These are phyloP conservation scores for Calosoma granatense DNA, from an alignment of 1,140 invertebrate genomes.

Conservation along the genomic window DNA sequence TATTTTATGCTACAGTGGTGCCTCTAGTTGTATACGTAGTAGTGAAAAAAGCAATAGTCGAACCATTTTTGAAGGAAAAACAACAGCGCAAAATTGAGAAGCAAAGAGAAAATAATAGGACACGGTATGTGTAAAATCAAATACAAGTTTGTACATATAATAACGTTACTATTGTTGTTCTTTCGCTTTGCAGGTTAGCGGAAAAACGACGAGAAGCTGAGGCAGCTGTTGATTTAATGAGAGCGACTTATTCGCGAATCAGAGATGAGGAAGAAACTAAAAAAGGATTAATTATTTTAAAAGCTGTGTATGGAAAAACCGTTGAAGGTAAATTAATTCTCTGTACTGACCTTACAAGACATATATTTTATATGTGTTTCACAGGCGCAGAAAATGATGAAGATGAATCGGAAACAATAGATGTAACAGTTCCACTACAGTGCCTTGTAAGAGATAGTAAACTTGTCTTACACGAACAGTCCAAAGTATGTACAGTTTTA, in stretches of 20 bases:
- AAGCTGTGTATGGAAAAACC: conserved; percentile 72
- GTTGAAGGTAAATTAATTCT: conserved; percentile 22
- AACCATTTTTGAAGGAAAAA: conserved; percentile 72
- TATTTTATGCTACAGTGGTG: conserved; percentile 87
- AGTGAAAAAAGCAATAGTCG: conserved; percentile 76
- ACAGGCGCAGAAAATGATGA: conserved; percentile 27
- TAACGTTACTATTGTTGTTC: too few species aligned
- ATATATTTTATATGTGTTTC: not conserved
- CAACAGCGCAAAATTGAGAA: conserved; percentile 64
- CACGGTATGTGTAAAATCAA: conserved; percentile 41
- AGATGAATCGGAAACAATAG: conserved; percentile 56
- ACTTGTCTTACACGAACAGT: conserved; percentile 71
- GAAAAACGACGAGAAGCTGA: conserved; percentile 75
- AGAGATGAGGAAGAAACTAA: conserved; percentile 63
- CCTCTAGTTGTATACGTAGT: conserved; percentile 72
- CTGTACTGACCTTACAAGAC: not conserved
- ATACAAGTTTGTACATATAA: too few species aligned
- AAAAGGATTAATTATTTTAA: conserved; percentile 74
- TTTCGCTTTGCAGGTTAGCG: conserved; percentile 44
- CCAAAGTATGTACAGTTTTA: conserved; percentile 57
- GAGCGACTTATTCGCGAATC: conserved; percentile 66
- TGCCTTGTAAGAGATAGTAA: conserved; percentile 87
- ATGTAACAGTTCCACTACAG: conserved; percentile 88
- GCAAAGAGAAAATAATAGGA: conserved; percentile 61
- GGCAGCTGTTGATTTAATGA: conserved; percentile 81